A percentile compares a stretch with the other conserved stretches of the same genome.
Evolutionary conservation across 2,888 invertebrate genomes (phyloP).

Genomic region (Conomelus anceps): DNA sequence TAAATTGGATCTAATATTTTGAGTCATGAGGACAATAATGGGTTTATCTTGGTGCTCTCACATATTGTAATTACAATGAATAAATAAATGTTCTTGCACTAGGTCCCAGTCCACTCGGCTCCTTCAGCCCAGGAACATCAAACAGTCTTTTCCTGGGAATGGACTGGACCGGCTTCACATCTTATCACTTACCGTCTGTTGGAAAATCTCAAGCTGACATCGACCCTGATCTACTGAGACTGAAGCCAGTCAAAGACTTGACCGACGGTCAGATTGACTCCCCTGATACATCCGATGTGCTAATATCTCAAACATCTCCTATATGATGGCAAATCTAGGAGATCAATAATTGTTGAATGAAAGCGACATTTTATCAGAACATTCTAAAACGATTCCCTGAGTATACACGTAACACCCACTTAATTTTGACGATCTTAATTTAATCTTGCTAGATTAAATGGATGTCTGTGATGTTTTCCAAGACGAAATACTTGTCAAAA

Average conservation of each 20-base stretch:
- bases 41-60: neutral
- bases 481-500: no score
- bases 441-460: no score
- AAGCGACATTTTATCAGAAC: no score
- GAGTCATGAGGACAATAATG: no score
- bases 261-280: neutral
- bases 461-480: no score
- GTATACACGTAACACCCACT: no score
- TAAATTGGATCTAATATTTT: neutral
- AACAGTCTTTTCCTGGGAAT: constrained; percentile 36
- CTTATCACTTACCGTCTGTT: constrained; percentile 26
- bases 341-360: neutral
- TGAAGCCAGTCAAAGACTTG: constrained; percentile 28
- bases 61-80: neutral
- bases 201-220: constrained; percentile 32
- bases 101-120: constrained; percentile 22
- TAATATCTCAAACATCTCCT: neutral
- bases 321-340: neutral
- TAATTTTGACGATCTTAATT: no score
- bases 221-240: constrained; percentile 32
- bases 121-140: constrained; percentile 31
- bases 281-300: neutral
- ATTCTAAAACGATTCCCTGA: neutral
- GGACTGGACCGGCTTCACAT: constrained; percentile 35
- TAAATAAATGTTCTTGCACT: neutral